Conservation (phyloP, 2,888 invertebrate species). For the Quadroppia sp. region DNA sequence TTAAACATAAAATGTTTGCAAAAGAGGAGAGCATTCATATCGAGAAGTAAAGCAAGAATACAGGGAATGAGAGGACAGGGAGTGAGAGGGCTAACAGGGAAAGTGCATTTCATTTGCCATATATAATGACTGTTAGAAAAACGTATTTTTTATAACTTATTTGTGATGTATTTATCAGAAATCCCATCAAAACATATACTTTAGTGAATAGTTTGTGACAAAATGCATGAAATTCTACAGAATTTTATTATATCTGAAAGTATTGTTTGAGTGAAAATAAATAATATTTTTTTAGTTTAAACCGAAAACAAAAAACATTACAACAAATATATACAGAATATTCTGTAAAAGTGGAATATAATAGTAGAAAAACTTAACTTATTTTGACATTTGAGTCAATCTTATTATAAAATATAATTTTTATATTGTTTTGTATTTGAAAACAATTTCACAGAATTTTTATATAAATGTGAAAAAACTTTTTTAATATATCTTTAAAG, state of each 20-base stretch:
- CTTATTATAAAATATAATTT: background rate
- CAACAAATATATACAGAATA: background rate
- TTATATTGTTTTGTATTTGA: background rate
- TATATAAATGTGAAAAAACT: no score
- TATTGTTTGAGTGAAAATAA: background rate
- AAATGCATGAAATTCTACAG: background rate
- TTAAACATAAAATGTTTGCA: slow-evolving; percentile 1
- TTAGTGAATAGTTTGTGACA: background rate
- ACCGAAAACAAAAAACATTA: background rate
- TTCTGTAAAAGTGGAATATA: background rate
- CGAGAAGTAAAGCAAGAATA: background rate
- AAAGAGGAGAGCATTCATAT: background rate
- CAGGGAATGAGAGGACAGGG: background rate
- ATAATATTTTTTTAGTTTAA: background rate
- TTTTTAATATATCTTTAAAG: no score
- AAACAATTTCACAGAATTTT: background rate
- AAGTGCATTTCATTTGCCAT: slow-evolving; percentile 30
- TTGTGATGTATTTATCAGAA: background rate
- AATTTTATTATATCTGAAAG: slow-evolving; percentile 23
- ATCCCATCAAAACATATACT: background rate
- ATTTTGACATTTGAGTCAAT: slow-evolving; percentile 9
- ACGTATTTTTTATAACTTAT: background rate
- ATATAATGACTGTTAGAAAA: background rate
- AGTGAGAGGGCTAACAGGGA: background rate
- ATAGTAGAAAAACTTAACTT: background rate